Evolutionary conservation across 2,888 invertebrate genomes (phyloP).

Genomic region (Plagodis pulveraria): DNA sequence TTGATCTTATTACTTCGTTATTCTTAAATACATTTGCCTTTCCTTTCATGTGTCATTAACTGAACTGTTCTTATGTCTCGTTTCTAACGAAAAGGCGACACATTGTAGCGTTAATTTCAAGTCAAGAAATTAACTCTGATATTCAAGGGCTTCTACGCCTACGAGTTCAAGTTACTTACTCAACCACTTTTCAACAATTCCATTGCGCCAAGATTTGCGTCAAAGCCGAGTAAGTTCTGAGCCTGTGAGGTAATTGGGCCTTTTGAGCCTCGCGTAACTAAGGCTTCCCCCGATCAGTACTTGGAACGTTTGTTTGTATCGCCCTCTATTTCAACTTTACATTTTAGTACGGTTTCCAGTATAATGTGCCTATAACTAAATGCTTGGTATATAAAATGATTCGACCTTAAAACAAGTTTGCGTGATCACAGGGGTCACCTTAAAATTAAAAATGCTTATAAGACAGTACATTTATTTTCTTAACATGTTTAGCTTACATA

Average conservation of each 20-base stretch:
- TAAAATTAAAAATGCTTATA: too few species aligned
- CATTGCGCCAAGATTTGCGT: slow-evolving; percentile 5
- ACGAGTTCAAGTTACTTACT: slow-evolving; percentile 10
- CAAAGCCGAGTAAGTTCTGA: slow-evolving; percentile 7
- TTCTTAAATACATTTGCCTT: not conserved
- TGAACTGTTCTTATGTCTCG: not conserved
- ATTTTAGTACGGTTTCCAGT: not conserved
- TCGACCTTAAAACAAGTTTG: too few species aligned
- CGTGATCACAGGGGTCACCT: too few species aligned
- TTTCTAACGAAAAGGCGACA: not conserved
- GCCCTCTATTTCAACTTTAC: not conserved
- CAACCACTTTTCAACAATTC: slow-evolving; percentile 7
- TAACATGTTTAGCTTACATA: too few species aligned
- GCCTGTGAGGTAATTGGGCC: slow-evolving; percentile 7
- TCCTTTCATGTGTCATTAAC: not conserved
- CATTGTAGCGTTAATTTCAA: not conserved
- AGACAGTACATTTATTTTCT: too few species aligned
- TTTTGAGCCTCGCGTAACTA: slow-evolving; percentile 5
- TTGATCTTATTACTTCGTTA: too few species aligned
- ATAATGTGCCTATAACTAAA: too few species aligned
- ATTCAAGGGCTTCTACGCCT: slow-evolving; percentile 15
- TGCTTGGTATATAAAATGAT: too few species aligned
- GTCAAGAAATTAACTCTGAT: slow-evolving; percentile 6
- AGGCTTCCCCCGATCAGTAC: slow-evolving; percentile 11
- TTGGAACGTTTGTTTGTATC: not conserved